Base-by-base conservation (phyloP, 2,888 invertebrate genomes). In the Anaspis maculata region DNA sequence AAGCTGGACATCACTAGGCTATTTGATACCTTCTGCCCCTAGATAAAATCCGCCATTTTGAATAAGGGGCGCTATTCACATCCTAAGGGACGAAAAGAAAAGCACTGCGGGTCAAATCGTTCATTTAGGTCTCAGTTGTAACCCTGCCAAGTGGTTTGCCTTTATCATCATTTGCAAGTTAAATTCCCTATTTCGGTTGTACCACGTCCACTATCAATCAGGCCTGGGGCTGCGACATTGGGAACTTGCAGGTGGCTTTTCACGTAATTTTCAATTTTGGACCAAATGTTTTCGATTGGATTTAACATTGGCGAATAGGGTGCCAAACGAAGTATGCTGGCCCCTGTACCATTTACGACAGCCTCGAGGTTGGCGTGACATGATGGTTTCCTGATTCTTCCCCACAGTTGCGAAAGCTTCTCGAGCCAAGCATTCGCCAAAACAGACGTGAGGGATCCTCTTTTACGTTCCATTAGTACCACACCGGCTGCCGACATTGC, bases 401-500 rank as follows among this genome's bases (percentile, higher is more conserved):
- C 15, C 41, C 39, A 40, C 19, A 22, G 31, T 5, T 30, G 15
- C 28, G 39, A 13, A 10, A 39, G 21, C 12, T 10, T 3, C 14
- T 13, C 26, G 14, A 30, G 14, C 36, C 35, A 41, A n/a, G 7
- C 28, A 34, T 41, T 42, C 3, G 40, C 30, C 15, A 25, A 12
- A 25, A 23, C 12, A 10, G 41, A 22, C 3, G 41, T 32, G 26
- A 42, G 42, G 5, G 42, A 42, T 2, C 41, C 33, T 15, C 41
- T 14, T n/a, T 34, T 27, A n/a, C 40, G 38, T 11, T 41, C 41
- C 35, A 41, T 41, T 23, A 27, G 2, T 9, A 42, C 33, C 15
- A 42, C 28, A 10, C 41, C 41, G 27, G 41, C 36, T 24, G 40
- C 28, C 7, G 39, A 41, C 15, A 41, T 41, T 11, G 30, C 41